A percentile compares a stretch with the other conserved stretches of the same genome.
Evolutionary conservation across 92 coral and sea anemone species (phyloP).

Genomic region (Diadumene lineata): DNA sequence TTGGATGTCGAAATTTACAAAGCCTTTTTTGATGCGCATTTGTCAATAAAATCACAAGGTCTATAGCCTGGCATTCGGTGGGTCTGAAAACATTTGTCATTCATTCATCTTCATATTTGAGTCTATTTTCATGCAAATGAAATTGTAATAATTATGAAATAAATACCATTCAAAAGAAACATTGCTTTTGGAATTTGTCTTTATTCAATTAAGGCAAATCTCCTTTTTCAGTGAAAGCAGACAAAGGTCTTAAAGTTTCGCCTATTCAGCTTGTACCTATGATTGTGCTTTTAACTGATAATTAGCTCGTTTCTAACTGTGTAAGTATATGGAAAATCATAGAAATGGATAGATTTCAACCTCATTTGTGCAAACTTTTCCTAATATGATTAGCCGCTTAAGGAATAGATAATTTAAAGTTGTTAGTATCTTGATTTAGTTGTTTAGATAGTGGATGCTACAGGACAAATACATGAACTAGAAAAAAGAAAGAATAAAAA

Average conservation of each 20-base stretch:
- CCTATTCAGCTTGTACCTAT: slow-evolving; percentile 10
- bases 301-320: slow-evolving; percentile 22
- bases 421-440: slow-evolving; percentile 21
- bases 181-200: slow-evolving; percentile 43
- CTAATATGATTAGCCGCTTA: slow-evolving; percentile 34
- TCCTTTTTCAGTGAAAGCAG: slow-evolving; percentile 10
- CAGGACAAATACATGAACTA: slow-evolving; percentile 10
- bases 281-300: slow-evolving; percentile 25
- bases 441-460: slow-evolving; percentile 17
- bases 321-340: slow-evolving; percentile 2
- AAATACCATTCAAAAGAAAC: slow-evolving; percentile 30
- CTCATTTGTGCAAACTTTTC: slow-evolving; percentile 32
- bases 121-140: slow-evolving; percentile 25
- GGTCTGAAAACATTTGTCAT: slow-evolving; percentile 13
- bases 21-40: neutral
- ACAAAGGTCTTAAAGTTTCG: slow-evolving; percentile 9
- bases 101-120: slow-evolving; percentile 9
- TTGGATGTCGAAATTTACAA: neutral
- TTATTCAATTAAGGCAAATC: slow-evolving; percentile 39
- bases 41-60: neutral
- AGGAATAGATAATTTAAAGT: slow-evolving; percentile 22
- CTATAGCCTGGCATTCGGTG: neutral
- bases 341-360: neutral
- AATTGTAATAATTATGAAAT: slow-evolving; percentile 32
- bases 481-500: slow-evolving; percentile 4